A percentile compares a stretch with the other conserved stretches of the same genome.
phyloP scores from a whole-genome alignment of 1,140 invertebrate genomes.

The Drosophila parabipectinata region DNA sequence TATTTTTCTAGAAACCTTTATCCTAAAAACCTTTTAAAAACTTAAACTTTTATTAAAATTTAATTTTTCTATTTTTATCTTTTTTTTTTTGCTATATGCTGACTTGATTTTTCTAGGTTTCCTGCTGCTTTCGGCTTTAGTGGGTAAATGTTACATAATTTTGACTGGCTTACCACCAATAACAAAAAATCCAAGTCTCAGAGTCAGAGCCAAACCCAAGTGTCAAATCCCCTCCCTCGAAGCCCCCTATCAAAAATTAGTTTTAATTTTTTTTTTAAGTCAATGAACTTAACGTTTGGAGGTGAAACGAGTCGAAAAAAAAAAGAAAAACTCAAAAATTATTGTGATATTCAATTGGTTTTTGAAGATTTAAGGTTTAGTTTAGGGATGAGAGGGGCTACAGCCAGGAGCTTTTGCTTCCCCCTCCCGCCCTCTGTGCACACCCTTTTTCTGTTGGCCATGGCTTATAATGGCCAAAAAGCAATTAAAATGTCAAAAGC shows the following conservation, averaged over 20 bases:
- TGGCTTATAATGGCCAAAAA: conserved; percentile 70
- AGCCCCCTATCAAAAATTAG: neutral
- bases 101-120: conserved; percentile 78
- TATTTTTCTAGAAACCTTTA: too few relatives aligned
- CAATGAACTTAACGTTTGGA: conserved; percentile 32
- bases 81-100: conserved; percentile 44
- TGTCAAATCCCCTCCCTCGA: neutral
- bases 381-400: conserved; percentile 8
- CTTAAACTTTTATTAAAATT: neutral
- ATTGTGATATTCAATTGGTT: conserved; percentile 37
- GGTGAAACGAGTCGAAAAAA: conserved; percentile 34
- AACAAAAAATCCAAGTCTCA: neutral
- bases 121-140: conserved; percentile 78
- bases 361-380: conserved; percentile 5
- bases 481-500: conserved; percentile 82
- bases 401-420: conserved; percentile 14
- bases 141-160: conserved; percentile 81
- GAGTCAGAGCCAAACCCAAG: neutral
- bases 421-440: conserved; percentile 1
- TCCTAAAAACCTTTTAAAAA: conserved; percentile 52
- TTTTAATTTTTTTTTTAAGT: conserved; percentile 11
- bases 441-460: conserved; percentile 28
- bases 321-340: conserved; percentile 11
- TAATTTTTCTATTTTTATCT: conserved; percentile 16
- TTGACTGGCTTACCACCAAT: conserved; percentile 6